phyloP scores from a whole-genome alignment of 23 tunicate species.

The Styela clava region DNA sequence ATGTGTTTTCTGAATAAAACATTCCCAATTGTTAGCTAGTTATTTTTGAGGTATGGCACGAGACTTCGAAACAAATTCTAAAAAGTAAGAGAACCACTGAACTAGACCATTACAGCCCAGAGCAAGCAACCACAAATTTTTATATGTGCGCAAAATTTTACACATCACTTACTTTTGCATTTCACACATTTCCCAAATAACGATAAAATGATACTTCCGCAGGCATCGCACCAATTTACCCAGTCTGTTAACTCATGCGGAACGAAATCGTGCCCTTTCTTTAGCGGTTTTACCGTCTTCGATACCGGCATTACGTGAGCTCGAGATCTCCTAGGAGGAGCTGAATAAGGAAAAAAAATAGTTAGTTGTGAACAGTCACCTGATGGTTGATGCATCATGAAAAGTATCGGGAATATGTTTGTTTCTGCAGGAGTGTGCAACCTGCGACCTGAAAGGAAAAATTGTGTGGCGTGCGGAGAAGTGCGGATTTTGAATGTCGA shows the following conservation, averaged over 20 bases:
- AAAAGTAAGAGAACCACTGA: too few species aligned
- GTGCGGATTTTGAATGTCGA: too few species aligned
- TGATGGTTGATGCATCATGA: neutral
- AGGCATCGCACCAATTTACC: constrained; percentile 96
- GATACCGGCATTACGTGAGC: constrained; percentile 30
- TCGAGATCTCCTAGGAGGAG: constrained; percentile 20
- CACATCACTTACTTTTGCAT: constrained; percentile 76
- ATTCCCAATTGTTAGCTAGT: too few species aligned
- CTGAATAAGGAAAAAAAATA: neutral
- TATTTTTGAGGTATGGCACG: too few species aligned
- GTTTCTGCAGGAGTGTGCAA: neutral
- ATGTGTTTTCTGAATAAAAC: too few species aligned
- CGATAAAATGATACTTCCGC: constrained; percentile 78
- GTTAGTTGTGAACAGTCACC: neutral
- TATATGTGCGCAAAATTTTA: too few species aligned
- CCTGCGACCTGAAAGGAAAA: neutral
- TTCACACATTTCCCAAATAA: constrained; percentile 69
- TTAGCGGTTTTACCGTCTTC: constrained; percentile 9
- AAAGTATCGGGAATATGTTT: neutral
- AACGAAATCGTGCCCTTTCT: constrained; percentile 69
- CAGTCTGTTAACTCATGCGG: constrained; percentile 71
- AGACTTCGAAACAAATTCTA: too few species aligned
- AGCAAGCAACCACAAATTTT: too few species aligned
- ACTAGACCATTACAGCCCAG: too few species aligned
- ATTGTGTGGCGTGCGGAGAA: too few species aligned